These are phyloP conservation scores for Drosophila rellima DNA, from an alignment of 2,888 invertebrate genomes.

Conservation along the genomic window DNA sequence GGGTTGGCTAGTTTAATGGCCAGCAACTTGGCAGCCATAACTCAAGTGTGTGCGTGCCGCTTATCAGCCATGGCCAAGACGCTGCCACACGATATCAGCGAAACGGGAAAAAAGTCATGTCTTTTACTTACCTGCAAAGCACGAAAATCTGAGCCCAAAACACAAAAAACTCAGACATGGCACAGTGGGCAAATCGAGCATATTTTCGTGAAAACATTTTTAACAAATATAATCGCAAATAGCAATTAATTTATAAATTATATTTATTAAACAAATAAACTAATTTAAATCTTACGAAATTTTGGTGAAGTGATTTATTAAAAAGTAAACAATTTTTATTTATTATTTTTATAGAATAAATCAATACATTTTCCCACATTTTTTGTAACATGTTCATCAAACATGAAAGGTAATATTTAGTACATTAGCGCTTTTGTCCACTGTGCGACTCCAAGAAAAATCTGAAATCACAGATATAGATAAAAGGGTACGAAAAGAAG, in stretches of 20 bases:
- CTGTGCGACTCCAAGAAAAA: conserved; percentile 56
- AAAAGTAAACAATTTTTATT: too few relatives aligned
- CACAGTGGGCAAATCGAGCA: conserved; percentile 7
- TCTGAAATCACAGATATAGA: conserved; percentile 77
- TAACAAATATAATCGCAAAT: too few relatives aligned
- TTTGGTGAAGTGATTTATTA: too few relatives aligned
- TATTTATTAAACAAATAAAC: too few relatives aligned
- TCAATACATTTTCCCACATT: too few relatives aligned
- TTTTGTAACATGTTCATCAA: not conserved
- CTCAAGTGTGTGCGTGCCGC: conserved; percentile 63
- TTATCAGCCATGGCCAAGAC: conserved; percentile 59
- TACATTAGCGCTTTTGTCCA: not conserved
- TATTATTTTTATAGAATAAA: not conserved
- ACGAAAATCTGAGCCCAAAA: conserved; percentile 72
- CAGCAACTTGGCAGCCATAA: conserved; percentile 58
- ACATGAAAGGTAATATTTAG: rapidly evolving
- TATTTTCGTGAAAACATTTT: too few relatives aligned
- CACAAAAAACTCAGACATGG: conserved; percentile 29
- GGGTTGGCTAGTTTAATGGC: conserved; percentile 58
- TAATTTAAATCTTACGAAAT: not conserved
- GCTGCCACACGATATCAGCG: conserved; percentile 66
- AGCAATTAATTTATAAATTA: not conserved
- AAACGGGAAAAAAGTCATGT: conserved; percentile 43
- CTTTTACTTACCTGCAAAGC: conserved; percentile 62
- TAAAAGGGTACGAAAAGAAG: conserved; percentile 80